Percentiles rank a stretch among this genome's conserved stretches.
Conservation (phyloP, 2,888 invertebrate genomes). For the Dendrolimus houi region DNA sequence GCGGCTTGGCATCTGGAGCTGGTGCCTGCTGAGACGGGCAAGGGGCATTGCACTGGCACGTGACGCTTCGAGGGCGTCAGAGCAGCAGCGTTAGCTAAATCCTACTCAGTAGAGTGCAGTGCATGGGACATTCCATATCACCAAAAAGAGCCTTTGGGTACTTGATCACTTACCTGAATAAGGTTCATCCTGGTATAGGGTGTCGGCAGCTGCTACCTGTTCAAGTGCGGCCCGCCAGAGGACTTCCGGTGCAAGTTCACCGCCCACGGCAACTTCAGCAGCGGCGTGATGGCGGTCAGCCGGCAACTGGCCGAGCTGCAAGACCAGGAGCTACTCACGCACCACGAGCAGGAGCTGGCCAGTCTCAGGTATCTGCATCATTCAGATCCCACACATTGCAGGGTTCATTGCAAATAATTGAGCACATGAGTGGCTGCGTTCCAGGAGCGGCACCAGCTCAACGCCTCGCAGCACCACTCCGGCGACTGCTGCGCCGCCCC, state of each 20-base stretch:
- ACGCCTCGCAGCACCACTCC: conserved; percentile 22
- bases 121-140: too few species aligned
- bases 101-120: too few species aligned
- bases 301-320: conserved; percentile 80
- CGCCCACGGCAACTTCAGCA: conserved; percentile 90
- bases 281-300: conserved; percentile 86
- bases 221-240: conserved; percentile 92
- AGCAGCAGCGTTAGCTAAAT: too few species aligned
- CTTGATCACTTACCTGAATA: too few species aligned
- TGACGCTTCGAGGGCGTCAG: too few species aligned
- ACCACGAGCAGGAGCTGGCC: conserved; percentile 83
- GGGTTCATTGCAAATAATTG: too few species aligned
- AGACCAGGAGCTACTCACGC: conserved; percentile 82
- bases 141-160: too few species aligned
- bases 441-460: conserved; percentile 30
- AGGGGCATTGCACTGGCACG: too few species aligned
- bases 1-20: too few species aligned
- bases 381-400: too few species aligned
- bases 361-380: conserved; percentile 75
- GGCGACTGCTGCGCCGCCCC: conserved; percentile 13
- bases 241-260: conserved; percentile 96
- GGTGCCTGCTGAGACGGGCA: too few species aligned
- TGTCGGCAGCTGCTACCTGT: conserved; percentile 92
- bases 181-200: conserved; percentile 63
- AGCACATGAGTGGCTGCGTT: background rate